A percentile compares a stretch with the other conserved stretches of the same genome.
phyloP scores from a whole-genome alignment of 2,888 invertebrate species.

The Leptinotarsa haldemani region DNA sequence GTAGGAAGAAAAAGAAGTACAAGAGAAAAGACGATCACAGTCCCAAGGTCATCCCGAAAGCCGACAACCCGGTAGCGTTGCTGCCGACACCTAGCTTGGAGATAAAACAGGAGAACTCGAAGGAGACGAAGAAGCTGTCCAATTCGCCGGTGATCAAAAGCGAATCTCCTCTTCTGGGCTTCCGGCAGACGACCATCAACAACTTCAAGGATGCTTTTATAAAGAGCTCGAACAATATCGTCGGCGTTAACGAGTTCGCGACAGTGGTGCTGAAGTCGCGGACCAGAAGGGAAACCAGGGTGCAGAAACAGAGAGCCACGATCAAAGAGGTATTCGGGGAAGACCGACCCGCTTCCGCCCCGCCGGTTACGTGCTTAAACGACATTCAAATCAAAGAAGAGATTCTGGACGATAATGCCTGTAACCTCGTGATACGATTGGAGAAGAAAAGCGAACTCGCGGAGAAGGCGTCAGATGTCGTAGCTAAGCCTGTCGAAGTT shows the following conservation, averaged over 20 bases:
- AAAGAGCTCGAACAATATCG: conserved; percentile 71
- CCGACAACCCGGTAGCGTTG: conserved; percentile 70
- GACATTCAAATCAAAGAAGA: conserved; percentile 56
- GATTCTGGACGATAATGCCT: conserved; percentile 51
- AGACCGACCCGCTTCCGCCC: conserved; percentile 85
- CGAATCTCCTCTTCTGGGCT: conserved; percentile 73
- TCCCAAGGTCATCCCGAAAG: conserved; percentile 71
- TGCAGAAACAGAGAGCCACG: conserved; percentile 79
- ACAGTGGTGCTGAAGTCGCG: conserved; percentile 79
- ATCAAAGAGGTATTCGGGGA: conserved; percentile 86
- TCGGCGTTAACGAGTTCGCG: conserved; percentile 74
- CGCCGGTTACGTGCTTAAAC: conserved; percentile 75
- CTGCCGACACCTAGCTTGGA: conserved; percentile 75
- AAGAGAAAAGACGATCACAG: conserved; percentile 70
- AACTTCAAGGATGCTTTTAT: conserved; percentile 76
- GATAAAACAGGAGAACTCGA: conserved; percentile 66
- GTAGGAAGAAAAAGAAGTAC: conserved; percentile 68
- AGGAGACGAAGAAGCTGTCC: conserved; percentile 56
- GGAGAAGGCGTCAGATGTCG: conserved; percentile 52
- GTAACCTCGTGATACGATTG: conserved; percentile 37
- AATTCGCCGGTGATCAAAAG: conserved; percentile 64
- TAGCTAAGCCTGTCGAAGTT: conserved; percentile 52
- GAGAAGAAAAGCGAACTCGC: conserved; percentile 38
- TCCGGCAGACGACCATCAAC: conserved; percentile 77
- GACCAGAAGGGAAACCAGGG: conserved; percentile 80